Percentiles rank a stretch among this genome's conserved stretches.
These are phyloP conservation scores for Diabrotica virgifera DNA, from an alignment of 1,140 invertebrate genomes.

Conservation along the genomic window DNA sequence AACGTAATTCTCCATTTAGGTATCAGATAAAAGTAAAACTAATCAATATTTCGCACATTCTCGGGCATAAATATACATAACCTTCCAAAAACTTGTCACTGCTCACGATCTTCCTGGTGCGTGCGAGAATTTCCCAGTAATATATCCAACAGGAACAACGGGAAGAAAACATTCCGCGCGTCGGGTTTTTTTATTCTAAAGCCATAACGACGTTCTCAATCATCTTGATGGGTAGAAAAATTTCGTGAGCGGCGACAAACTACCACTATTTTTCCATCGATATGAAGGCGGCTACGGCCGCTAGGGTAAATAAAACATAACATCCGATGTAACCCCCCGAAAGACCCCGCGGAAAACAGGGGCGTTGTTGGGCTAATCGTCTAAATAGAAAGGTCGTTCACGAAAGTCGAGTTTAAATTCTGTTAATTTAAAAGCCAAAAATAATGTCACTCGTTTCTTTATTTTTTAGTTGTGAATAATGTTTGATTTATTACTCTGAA, in stretches of 20 bases:
- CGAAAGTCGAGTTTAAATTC: too few species aligned
- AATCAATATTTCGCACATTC: too few species aligned
- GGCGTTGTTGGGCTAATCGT: too few species aligned
- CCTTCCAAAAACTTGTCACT: too few species aligned
- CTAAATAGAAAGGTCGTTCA: too few species aligned
- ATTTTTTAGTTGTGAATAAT: too few species aligned
- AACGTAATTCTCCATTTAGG: too few species aligned
- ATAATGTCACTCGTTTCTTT: too few species aligned
- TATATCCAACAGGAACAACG: constrained; percentile 8
- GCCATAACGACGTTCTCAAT: constrained; percentile 3
- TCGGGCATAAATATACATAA: too few species aligned
- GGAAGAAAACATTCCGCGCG: constrained; percentile 6
- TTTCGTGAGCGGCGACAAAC: constrained; percentile 10
- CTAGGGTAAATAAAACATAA: constrained; percentile 28
- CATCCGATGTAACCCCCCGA: constrained; percentile 11
- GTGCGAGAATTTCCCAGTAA: constrained; percentile 10
- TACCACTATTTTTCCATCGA: constrained; percentile 21
- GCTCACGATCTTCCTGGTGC: constrained; percentile 1
- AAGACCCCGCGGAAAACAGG: background rate
- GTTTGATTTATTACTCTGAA: too few species aligned
- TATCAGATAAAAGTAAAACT: too few species aligned
- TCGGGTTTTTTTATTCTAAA: background rate
- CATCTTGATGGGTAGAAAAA: constrained; percentile 16
- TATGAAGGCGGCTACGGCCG: constrained; percentile 11
- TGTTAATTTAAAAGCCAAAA: too few species aligned